These are phyloP conservation scores for Ceratina australensis DNA, from an alignment of 1,140 invertebrate genomes.

Conservation along the genomic window DNA sequence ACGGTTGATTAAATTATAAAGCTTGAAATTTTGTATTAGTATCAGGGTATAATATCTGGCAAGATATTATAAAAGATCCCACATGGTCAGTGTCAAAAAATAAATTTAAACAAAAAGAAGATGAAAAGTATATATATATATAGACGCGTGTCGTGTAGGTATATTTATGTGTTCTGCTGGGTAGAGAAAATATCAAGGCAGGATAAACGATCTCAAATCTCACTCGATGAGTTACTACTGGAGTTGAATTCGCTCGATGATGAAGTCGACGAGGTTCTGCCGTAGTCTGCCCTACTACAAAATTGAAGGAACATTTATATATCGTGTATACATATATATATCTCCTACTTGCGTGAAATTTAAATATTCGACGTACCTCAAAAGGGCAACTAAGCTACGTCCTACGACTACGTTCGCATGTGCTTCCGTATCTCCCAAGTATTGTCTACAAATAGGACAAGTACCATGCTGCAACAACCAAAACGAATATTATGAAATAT, in stretches of 20 bases:
- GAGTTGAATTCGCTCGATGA: slow-evolving; percentile 64
- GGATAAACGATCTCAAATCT: slow-evolving; percentile 68
- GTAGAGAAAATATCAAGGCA: slow-evolving; percentile 40
- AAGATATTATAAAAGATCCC: slow-evolving; percentile 28
- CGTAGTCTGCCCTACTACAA: slow-evolving; percentile 71
- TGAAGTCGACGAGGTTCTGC: slow-evolving; percentile 66
- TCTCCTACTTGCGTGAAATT: too few species aligned
- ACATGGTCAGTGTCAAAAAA: slow-evolving; percentile 37
- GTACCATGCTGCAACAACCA: slow-evolving; percentile 90
- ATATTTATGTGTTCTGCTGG: slow-evolving; percentile 34
- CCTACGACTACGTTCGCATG: slow-evolving; percentile 76
- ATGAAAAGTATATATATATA: slow-evolving; percentile 38
- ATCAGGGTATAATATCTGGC: slow-evolving; percentile 28
- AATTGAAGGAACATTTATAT: not conserved
- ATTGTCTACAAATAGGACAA: slow-evolving; percentile 96
- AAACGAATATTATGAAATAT: slow-evolving; percentile 7
- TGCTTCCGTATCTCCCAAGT: slow-evolving; percentile 81
- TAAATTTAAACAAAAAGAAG: slow-evolving; percentile 13
- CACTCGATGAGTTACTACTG: slow-evolving; percentile 70
- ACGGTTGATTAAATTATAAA: slow-evolving; percentile 37
- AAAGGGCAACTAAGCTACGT: slow-evolving; percentile 78
- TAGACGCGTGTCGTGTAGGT: slow-evolving; percentile 46
- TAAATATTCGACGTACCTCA: slow-evolving; percentile 73
- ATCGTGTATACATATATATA: too few species aligned
- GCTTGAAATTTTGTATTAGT: slow-evolving; percentile 44